Evolutionary conservation across 2,113 vertebrate genomes (phyloP).

Genomic region (Manacus vitellinus): DNA sequence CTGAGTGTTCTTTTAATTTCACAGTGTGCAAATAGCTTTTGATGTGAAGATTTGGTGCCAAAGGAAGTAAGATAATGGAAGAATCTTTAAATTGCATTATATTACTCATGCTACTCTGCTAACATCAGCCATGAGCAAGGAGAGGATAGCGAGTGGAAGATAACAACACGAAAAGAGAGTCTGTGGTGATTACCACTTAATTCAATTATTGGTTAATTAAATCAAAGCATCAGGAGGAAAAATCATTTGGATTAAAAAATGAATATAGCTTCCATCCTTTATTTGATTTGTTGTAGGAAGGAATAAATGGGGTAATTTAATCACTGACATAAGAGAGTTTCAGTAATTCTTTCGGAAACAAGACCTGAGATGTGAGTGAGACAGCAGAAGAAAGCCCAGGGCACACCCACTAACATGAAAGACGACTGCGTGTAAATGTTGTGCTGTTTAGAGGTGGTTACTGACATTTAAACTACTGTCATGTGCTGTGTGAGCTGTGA

Average conservation of each 20-base stretch:
- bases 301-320: slow-evolving; percentile 46
- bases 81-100: slow-evolving; percentile 38
- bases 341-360: slow-evolving; percentile 36
- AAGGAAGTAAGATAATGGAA: slow-evolving; percentile 10
- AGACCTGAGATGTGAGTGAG: slow-evolving; percentile 17
- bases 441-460: neutral
- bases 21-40: slow-evolving; percentile 34
- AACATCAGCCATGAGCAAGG: neutral
- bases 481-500: neutral
- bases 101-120: neutral
- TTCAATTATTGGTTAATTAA: slow-evolving; percentile 62
- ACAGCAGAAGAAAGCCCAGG: neutral
- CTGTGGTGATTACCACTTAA: slow-evolving; percentile 16
- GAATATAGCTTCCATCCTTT: slow-evolving; percentile 46
- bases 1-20: slow-evolving; percentile 51
- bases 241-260: slow-evolving; percentile 62
- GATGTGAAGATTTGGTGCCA: slow-evolving; percentile 12
- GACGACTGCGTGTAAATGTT: neutral
- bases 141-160: neutral
- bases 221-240: slow-evolving; percentile 52
- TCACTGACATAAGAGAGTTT: slow-evolving; percentile 27
- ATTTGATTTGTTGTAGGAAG: slow-evolving; percentile 65
- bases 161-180: neutral
- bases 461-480: slow-evolving; percentile 2
- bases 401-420: neutral